Base-by-base conservation (phyloP, 1,140 invertebrate genomes). In the Panagrolaimus sp. region DNA sequence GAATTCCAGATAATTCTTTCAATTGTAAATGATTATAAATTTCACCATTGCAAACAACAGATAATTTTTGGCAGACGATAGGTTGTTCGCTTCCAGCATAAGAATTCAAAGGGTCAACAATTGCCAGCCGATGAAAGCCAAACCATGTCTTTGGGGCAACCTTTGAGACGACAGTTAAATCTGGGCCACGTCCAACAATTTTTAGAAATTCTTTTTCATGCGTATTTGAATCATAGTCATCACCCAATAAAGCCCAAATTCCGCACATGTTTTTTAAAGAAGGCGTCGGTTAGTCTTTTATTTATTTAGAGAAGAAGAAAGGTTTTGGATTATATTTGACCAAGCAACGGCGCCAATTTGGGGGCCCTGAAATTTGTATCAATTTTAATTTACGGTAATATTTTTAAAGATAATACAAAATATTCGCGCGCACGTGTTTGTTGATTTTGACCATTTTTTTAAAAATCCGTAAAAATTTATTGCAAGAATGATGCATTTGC, bases 11-110 rank as follows among this genome's bases (percentile, higher is more conserved):
- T 26, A 67, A 46, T 43, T 69, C 72, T 70, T 82, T 82, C 8
- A 82, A 55, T 12, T 70, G 64, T 47, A 66, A 32, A 68, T 82
- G 80, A 63, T 82, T 82, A 78, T 82, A 82, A 48, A 82, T 82
- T 62, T 82, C 80, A 43, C 80, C 80, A 63, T 82, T 82, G 71
- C 80, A 82, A n/a, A 82, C 80, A 46, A 83, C 81, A n/a, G 77
- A 75, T 14, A 80, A 46, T 26, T 71, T 72, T 15, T 72, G 43
- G 24, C 68, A 71, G 32, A 75, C 69, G 58, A 82, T 80, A 28
- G 80, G 80, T 65, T 82, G 80, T 21, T 69, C 66, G 46, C 75
- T 78, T 10, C 81, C 21, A 21, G 21, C 28, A 28, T 58, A 76
- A n/a, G 45, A 55, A 63, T 83, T 70, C 48, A 72, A 76, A 43